Evolutionary conservation across 2,888 invertebrate species (phyloP), one percentile per base, ranked within the genome.

Genomic region (Himalopsyche kuldschensis): DNA sequence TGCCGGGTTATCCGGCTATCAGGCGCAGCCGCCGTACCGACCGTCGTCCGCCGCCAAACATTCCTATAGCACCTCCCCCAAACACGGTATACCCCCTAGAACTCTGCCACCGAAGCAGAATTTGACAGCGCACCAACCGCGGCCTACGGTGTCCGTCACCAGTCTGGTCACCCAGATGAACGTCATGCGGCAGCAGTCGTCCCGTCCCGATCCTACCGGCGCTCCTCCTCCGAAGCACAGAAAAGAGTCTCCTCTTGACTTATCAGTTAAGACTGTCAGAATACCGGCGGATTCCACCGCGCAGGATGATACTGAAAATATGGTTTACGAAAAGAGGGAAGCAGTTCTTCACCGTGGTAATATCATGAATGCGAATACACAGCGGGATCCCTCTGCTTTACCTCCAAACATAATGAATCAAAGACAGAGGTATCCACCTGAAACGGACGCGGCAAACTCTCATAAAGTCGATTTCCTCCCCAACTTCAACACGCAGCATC

Each of bases 201-300:
- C 63, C 24, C 77, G 85, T 15, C 83, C 80, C 17, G 86, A 87
- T 69, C 75, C 83, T 10, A 80, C 84, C 80, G 32, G 77, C 41
- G n/a, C 86, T 69, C 63, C 87, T 87, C 82, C 82, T 31, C 90
- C 90, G 31, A 91, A 91, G 87, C 90, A 91, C 87, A 95, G 95
- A 88, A 92, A 94, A 48, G 95, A 95, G 89, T 96, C 96, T 11
- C 97, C 97, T 0, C 90, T 97, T 84, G 97, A 97, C 90, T 91
- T 97, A 80, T 97, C 97, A 0, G 96, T 97, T 76, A 97, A 97
- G 89, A 97, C 97, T 1, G 95, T 97, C 0, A 94, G 96, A 88
- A 97, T 97, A 79, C 95, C 96, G 4, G 97, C 97, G 0, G 97
- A 97, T 90, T 97, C 97, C 0, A 97, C 97, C 0, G 95, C 96